Base-by-base conservation (phyloP, 2,888 invertebrate genomes). In the Dynastes hyllus region DNA sequence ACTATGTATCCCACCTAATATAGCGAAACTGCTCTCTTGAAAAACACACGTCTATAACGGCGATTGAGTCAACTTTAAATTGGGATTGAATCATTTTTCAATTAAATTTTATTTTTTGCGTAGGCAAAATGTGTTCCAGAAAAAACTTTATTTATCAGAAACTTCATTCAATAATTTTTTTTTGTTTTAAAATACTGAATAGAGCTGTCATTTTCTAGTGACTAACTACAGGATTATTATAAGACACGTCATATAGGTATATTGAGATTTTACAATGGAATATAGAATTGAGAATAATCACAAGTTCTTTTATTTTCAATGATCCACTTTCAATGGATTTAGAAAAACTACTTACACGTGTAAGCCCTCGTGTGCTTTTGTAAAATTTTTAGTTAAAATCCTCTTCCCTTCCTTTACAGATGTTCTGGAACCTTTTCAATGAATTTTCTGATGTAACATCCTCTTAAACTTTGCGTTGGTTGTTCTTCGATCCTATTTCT, bases 1-100 rank as follows among this genome's bases (percentile, higher is more conserved):
- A 3, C 22, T 69, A 50, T 50, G 27, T 69, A 50, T 2, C 9
- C 45, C 50, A 69, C 50, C 45, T 50, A 69, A 50, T 50, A 69
- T 69, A 50, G 66, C 32, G 40, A 61, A 55, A n/a, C 16, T 16
- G 13, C 11, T 11, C 27, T 61, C 27, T 61, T 61, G 11, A 61
- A 61, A 61, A 61, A 61, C 27, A 61, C 61, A 61, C 11, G 22
- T 27, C 22, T 61, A 61, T 61, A 61, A 61, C 40, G 3, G 45
- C 27, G 16, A 45, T 69, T 27, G 45, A 50, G 22, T 69, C 45
- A 69, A 9, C 69, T 11, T 69, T 22, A 50, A 69, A 50, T 22
- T 13, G 69, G 37, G 37, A 66, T 50, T 69, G 69, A 69, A 69
- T 69, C 69, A 69, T 69, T 69, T 50, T 69, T 50, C 69, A 69